A percentile compares a stretch with the other conserved stretches of the same genome.
Evolutionary conservation across 2,888 invertebrate species (phyloP).

Genomic region (Rhodophaea formosa): DNA sequence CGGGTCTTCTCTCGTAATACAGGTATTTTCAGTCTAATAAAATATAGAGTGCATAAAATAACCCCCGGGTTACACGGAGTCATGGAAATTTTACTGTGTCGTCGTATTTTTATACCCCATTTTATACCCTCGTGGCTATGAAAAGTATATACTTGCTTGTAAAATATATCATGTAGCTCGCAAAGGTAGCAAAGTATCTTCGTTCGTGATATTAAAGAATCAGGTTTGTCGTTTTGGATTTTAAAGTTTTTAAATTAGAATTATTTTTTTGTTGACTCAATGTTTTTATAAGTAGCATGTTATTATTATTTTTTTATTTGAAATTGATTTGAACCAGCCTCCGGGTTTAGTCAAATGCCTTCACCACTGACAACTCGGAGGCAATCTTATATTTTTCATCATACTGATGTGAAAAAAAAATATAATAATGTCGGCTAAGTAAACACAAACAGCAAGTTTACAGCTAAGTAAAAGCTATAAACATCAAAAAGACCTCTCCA

Average conservation of each 20-base stretch:
- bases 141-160: neutral
- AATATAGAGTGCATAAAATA: slow-evolving; percentile 4
- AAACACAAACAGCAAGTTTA: too few species aligned
- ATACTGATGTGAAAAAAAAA: too few species aligned
- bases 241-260: neutral
- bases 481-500: too few species aligned
- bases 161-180: neutral
- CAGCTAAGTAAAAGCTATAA: too few species aligned
- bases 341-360: too few species aligned
- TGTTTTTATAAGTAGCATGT: too few species aligned
- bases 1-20: neutral
- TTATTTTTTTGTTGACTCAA: neutral
- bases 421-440: too few species aligned
- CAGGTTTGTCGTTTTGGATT: neutral
- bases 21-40: slow-evolving; percentile 2
- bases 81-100: slow-evolving; percentile 1
- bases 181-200: neutral
- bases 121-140: slow-evolving; percentile 4
- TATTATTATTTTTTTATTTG: too few species aligned
- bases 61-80: slow-evolving; percentile 4
- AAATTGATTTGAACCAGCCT: too few species aligned
- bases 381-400: too few species aligned
- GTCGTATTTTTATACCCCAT: slow-evolving; percentile 5
- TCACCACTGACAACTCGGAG: too few species aligned
- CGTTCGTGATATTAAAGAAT: neutral